Evolutionary conservation across 2,888 invertebrate genomes (phyloP), one percentile per base, ranked within the genome.

Genomic region (Microctonus brassicae): DNA sequence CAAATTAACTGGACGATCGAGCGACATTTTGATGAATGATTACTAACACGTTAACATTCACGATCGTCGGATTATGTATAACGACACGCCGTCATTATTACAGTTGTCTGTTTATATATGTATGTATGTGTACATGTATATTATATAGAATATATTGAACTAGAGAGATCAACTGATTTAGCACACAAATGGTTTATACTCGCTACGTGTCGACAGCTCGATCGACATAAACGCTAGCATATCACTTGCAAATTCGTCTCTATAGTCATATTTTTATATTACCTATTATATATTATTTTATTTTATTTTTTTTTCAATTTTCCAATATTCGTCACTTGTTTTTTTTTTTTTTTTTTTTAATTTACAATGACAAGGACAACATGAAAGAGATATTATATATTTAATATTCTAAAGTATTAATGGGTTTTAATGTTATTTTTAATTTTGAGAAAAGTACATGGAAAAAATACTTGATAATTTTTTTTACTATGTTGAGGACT

Each of bases 11-110:
- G n/a, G 26, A 55, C 22, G 42, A 39, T 17, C 42, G 20, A 39
- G 36, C 17, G 57, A 64, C 53, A 57, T 33, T 70, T 58, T 64
- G 64, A 70, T 64, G 42, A 63, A 64, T 34, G 42, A 70, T 70
- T 64, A 20, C 24, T 10, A 58, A 17, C 55, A 53, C 52, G 69
- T 63, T 63, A 39, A 63, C 57, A 26, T 55, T 20, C 52, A 42
- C 63, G 33, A 64, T 64, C 63, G 11, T 20, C 52, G 24, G 39
- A 62, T 62, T 42, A 62, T 62, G 55, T 55, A 26, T 55, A 55
- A 22, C 55, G 55, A 55, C 26, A 13, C 24, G 13, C 55, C 26
- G 26, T 26, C 55, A 55, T 55, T 55, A 55, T 55, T 55, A 55
- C 26, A 24, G 26, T 26, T 55, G 55, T 26, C 24, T 7, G 3